Evolutionary conservation across 2,113 vertebrate genomes (phyloP).

Genomic region (Melospiza georgiana): DNA sequence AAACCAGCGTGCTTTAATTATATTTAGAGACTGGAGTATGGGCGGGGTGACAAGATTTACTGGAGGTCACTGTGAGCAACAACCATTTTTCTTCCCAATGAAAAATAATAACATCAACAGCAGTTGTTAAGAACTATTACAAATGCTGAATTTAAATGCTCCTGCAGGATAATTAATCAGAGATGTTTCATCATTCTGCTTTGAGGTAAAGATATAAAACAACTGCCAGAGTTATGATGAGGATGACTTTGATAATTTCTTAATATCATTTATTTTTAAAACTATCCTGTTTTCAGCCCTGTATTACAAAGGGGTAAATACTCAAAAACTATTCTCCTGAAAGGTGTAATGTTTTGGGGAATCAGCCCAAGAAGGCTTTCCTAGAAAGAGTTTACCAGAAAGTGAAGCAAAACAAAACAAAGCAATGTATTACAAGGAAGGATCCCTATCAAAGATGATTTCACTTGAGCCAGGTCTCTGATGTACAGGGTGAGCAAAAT

Average conservation of each 20-base stretch:
- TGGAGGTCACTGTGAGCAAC: conserved; percentile 67
- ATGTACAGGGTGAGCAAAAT: not conserved
- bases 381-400: not conserved
- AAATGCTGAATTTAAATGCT: conserved; percentile 57
- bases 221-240: not conserved
- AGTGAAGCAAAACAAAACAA: not conserved
- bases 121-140: conserved; percentile 67
- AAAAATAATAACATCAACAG: conserved; percentile 59
- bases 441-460: not conserved
- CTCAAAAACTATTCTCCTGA: not conserved
- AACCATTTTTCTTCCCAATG: conserved; percentile 69
- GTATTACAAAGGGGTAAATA: not conserved
- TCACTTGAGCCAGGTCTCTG: not conserved
- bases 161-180: conserved; percentile 44
- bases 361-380: not conserved
- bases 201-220: not conserved
- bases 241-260: not conserved
- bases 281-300: not conserved
- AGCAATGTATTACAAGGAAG: not conserved
- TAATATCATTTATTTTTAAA: not conserved
- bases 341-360: not conserved
- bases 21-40: conserved; percentile 47
- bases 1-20: conserved; percentile 71
- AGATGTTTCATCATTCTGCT: conserved; percentile 38
- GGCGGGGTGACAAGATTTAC: conserved; percentile 53